Percentiles rank a stretch among this genome's conserved stretches.
phyloP scores from a whole-genome alignment of 1,140 invertebrate species.

The Gonatopus flavifemur region DNA sequence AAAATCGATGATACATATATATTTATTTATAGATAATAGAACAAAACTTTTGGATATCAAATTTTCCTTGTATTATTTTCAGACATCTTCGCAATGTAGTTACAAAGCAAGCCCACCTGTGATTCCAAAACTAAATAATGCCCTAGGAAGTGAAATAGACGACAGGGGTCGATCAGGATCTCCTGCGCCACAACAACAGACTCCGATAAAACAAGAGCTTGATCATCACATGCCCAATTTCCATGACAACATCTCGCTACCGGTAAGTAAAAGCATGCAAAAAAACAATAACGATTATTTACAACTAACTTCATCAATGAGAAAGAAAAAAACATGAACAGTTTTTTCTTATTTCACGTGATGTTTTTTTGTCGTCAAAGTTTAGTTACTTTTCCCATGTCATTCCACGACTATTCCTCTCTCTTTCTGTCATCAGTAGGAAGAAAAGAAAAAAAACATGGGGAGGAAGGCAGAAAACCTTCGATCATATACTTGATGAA shows the following conservation, averaged over 20 bases:
- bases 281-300: too few relatives aligned
- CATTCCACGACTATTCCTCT: too few relatives aligned
- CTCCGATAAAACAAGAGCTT: conserved; percentile 68
- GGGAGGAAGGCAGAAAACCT: conserved; percentile 57
- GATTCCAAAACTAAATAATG: conserved; percentile 67
- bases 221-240: conserved; percentile 57
- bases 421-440: too few relatives aligned
- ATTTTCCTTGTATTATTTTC: conserved; percentile 34
- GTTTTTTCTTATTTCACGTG: too few relatives aligned
- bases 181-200: conserved; percentile 59
- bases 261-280: conserved; percentile 53
- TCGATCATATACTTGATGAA: too few relatives aligned
- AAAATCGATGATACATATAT: background rate
- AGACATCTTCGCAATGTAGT: conserved; percentile 64
- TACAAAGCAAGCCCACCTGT: conserved; percentile 64
- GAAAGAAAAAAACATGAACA: too few relatives aligned
- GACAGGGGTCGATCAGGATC: conserved; percentile 60
- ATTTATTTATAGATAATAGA: background rate
- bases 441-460: conserved; percentile 27
- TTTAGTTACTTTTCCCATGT: conserved; percentile 38
- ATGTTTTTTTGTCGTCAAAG: conserved; percentile 16
- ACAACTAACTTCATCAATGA: too few relatives aligned
- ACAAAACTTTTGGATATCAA: conserved; percentile 1
- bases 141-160: conserved; percentile 63
- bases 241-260: conserved; percentile 56